Evolutionary conservation across 2,797 vertebrate species (phyloP).

Genomic region (Megalops cyprinoides): DNA sequence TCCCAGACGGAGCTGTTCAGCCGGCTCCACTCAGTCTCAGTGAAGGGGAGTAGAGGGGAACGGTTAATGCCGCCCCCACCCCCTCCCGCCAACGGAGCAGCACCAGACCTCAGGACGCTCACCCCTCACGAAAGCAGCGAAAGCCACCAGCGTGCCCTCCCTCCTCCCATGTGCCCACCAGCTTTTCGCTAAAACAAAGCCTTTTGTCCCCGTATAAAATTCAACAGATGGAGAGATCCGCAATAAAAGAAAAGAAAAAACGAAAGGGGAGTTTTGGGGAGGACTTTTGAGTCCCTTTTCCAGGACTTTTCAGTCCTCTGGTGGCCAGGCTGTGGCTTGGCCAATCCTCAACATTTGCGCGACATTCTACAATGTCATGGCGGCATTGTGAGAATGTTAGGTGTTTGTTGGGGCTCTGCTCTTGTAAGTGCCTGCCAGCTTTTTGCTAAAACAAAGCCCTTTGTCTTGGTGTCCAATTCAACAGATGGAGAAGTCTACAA

Average conservation of each 20-base stretch:
- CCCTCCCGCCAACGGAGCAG: constrained; percentile 49
- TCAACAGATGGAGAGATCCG: too few relatives aligned
- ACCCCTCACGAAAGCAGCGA: constrained; percentile 57
- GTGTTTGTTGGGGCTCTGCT: too few relatives aligned
- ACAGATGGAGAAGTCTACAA: constrained; percentile 77
- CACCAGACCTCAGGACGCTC: constrained; percentile 43
- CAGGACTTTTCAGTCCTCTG: too few relatives aligned
- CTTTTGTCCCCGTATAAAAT: constrained; percentile 60
- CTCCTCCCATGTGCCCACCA: constrained; percentile 56
- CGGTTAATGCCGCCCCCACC: constrained; percentile 38
- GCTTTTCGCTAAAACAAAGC: constrained; percentile 72
- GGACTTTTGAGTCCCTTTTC: too few relatives aligned
- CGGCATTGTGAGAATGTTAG: too few relatives aligned
- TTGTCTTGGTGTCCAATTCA: constrained; percentile 72
- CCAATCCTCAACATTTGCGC: too few relatives aligned
- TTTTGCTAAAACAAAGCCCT: constrained; percentile 70
- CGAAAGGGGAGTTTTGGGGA: too few relatives aligned
- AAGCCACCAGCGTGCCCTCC: constrained; percentile 44
- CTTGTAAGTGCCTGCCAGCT: constrained; percentile 67
- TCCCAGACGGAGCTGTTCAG: constrained; percentile 41
- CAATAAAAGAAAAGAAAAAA: too few relatives aligned
- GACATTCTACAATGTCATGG: too few relatives aligned
- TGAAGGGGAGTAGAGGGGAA: constrained; percentile 34
- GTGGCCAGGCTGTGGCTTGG: too few relatives aligned
- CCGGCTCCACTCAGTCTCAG: constrained; percentile 52